Base-by-base conservation (phyloP, 2,797 vertebrate species). In the Basileuterus tristriatus region DNA sequence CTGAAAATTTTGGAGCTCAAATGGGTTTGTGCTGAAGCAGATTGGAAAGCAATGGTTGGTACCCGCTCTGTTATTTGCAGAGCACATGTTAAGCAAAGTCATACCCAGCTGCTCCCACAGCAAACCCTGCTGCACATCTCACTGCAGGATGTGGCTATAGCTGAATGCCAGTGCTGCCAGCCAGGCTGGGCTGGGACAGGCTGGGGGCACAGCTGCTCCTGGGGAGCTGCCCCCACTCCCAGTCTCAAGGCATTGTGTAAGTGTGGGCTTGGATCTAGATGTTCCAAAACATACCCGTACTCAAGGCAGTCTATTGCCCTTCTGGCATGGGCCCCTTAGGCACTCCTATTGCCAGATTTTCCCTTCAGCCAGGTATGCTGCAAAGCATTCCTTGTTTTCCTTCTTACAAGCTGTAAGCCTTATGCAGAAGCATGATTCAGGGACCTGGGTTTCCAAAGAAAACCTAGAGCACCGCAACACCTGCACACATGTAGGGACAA, bases 31-130 rank as follows among this genome's bases (percentile, higher is more conserved):
- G 82, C 37, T 92, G 75, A 89, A 82, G 47, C 58, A 85, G 87
- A 87, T 5, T 78, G 56, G 49, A 89, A 89, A 92, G 76, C 50
- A 80, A 60, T 34, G 80, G 62, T 84, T 95, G 84, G 56, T 53
- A 55, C 59, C 26, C 53, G 68, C 82, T 80, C 46, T 88, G 11
- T 92, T 94, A 93, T 93, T 94, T 93, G 69, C 84, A 88, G 58
- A 65, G 59, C 71, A 87, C 47, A 11, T 36, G 18, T 74, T 60
- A 83, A 86, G 46, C 44, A 80, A 89, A 94, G 95, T 72, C 47
- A 58, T 59, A 74, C 4, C 21, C 83, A 80, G 93, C 65, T 92
- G 85, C n/a, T 89, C 36, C 80, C 49, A 64, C 53, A 87, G 80
- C 55, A 85, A 89, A 55, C 37, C 46, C 63, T 72, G 55, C 41